Base-by-base conservation (phyloP, 1,140 invertebrate genomes). In the Micrasema minimum region DNA sequence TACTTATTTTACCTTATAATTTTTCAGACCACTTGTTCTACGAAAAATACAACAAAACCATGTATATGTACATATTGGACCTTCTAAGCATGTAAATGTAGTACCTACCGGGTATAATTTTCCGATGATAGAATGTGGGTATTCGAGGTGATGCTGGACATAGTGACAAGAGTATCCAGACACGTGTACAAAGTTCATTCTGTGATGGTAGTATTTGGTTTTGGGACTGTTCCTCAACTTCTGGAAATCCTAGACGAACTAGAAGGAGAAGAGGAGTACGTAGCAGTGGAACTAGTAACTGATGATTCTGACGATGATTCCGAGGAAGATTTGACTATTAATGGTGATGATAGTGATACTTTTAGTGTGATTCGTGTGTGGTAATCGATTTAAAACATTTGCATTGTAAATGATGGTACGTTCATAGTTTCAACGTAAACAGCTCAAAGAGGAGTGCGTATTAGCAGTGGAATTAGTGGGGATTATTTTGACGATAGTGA, bases 231-330 rank as follows among this genome's bases (percentile, higher is more conserved):
- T 23, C 51, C 72, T 5, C 80, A 84, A 5, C 80, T 83, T 10
- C 68, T 82, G 16, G 76, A 83, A 20, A 46, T 81, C n/a, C 55
- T 83, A 53, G 81, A 84, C 26, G 79, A 82, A 74, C 78, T 81
- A 10, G 67, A 69, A 10, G 31, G 41, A 7, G 66, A 69, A 3
- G 53, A 69, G n/a, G 20, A 46, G 2, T 64, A 64, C 10, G 59
- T 59, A 1, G 46, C 14, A 2, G n/a, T 69, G 14, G 38, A 59
- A n/a, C 14, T 43, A n/a, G 22, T 51, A 10, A 23, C 12, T 16
- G 53, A 67, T 16, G 16, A 43, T 57, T 9, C 38, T 10, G 26
- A 31, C 26, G 7, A 7, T 31, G 37, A 43, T 11, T 53, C 26
- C 14, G 64, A 53, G n/a, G 46, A 67, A 18, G 48, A 43, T 3